Conservation (phyloP, 2,113 vertebrate genomes). For the Anas platyrhynchos region DNA sequence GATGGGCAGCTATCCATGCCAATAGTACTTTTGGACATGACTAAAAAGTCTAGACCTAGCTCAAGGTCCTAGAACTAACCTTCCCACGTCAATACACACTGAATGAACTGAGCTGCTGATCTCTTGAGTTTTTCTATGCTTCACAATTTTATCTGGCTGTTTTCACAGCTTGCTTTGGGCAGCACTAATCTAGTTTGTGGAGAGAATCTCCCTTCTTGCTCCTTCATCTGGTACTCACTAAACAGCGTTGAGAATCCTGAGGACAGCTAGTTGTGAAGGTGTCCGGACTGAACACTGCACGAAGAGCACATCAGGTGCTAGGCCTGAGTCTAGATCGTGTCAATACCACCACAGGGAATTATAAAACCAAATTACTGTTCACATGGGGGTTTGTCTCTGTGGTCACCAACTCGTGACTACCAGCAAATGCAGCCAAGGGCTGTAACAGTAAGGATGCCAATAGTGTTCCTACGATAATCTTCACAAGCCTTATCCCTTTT, state of each 20-base stretch:
- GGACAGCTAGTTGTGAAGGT: background rate
- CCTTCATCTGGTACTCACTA: background rate
- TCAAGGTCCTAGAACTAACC: background rate
- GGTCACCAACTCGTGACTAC: background rate
- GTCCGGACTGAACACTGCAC: background rate
- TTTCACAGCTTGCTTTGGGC: background rate
- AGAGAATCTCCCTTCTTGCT: background rate
- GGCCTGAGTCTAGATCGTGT: background rate
- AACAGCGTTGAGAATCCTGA: background rate
- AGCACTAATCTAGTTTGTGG: rapidly evolving
- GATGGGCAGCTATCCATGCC: background rate
- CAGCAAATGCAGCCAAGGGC: background rate
- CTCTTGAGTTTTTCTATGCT: background rate
- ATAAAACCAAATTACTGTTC: background rate
- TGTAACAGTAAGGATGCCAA: background rate
- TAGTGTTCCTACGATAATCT: background rate
- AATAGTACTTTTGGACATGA: background rate
- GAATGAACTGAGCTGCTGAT: background rate
- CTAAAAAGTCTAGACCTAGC: background rate
- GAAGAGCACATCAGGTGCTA: background rate
- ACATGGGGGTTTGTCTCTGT: background rate
- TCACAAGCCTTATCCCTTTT: background rate
- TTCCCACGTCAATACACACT: background rate
- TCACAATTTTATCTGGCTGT: background rate
- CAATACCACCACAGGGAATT: background rate